A percentile compares a stretch with the other conserved stretches of the same genome.
phyloP scores from a whole-genome alignment of 2,888 invertebrate species.

The Drymonia ruficornis region DNA sequence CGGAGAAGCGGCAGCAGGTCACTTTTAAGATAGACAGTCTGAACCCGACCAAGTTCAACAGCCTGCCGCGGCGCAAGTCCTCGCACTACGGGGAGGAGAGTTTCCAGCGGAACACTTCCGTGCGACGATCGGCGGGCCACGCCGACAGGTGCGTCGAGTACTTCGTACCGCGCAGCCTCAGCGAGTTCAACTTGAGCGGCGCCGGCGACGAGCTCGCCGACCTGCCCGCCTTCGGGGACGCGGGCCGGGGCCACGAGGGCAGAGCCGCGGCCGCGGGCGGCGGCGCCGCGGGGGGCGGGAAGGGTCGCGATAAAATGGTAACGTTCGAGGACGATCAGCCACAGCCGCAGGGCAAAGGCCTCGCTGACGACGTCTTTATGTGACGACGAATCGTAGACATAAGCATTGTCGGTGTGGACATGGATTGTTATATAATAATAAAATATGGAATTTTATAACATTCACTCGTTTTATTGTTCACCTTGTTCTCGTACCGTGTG shows the following conservation, averaged over 20 bases:
- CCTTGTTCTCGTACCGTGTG: background rate
- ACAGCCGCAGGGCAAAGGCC: slow-evolving; percentile 70
- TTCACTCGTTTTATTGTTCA: slow-evolving; percentile 19
- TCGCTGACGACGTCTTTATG: slow-evolving; percentile 91
- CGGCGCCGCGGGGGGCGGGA: slow-evolving; percentile 42
- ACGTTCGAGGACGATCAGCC: slow-evolving; percentile 90
- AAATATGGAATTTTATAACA: slow-evolving; percentile 47
- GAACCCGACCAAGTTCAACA: slow-evolving; percentile 81
- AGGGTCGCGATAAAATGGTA: slow-evolving; percentile 90
- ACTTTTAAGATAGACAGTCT: slow-evolving; percentile 68
- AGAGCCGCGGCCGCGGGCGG: slow-evolving; percentile 53
- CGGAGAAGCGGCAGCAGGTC: slow-evolving; percentile 61
- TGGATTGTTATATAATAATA: slow-evolving; percentile 65
- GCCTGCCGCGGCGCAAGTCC: slow-evolving; percentile 81
- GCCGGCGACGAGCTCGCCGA: slow-evolving; percentile 67
- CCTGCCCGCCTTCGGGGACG: slow-evolving; percentile 31
- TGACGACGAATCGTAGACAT: slow-evolving; percentile 80
- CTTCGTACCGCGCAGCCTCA: slow-evolving; percentile 93
- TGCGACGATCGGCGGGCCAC: slow-evolving; percentile 86
- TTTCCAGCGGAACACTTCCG: slow-evolving; percentile 88
- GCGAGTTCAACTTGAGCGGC: slow-evolving; percentile 91
- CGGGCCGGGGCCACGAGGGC: slow-evolving; percentile 50
- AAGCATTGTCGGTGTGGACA: slow-evolving; percentile 54
- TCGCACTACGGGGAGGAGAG: slow-evolving; percentile 65
- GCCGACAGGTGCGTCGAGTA: slow-evolving; percentile 90